These are phyloP conservation scores for Ecliptopera silaceata DNA, from an alignment of 2,888 invertebrate species.

Conservation along the genomic window DNA sequence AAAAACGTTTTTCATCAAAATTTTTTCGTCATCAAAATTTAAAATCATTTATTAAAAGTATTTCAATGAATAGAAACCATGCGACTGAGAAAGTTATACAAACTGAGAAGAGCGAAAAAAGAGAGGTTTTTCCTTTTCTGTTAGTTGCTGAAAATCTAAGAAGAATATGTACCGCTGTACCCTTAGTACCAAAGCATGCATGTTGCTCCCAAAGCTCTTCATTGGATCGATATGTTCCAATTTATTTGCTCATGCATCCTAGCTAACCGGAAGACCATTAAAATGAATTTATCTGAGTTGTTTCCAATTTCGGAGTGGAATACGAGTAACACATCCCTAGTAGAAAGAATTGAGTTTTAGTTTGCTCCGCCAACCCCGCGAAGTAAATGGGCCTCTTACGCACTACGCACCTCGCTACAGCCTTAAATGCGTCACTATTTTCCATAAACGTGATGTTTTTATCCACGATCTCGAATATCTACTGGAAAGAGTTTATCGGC, in stretches of 20 bases:
- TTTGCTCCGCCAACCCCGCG: constrained; percentile 49
- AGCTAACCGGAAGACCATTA: background rate
- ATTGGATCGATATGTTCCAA: background rate
- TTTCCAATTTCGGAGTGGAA: background rate
- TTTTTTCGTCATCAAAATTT: no score
- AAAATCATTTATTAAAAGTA: no score
- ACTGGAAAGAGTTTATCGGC: constrained; percentile 43
- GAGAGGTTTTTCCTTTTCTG: no score
- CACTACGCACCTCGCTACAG: constrained; percentile 51
- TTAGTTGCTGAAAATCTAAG: no score
- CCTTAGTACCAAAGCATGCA: no score
- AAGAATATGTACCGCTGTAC: no score
- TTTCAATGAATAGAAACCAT: no score
- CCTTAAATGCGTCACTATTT: constrained; percentile 60
- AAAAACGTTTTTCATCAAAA: no score
- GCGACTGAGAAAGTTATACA: background rate
- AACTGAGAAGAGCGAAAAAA: no score
- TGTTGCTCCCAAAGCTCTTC: background rate
- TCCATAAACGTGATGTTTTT: constrained; percentile 61
- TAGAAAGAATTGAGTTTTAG: constrained; percentile 58
- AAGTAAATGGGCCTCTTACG: constrained; percentile 54
- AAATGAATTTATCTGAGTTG: background rate
- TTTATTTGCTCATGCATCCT: background rate
- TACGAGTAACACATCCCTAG: constrained; percentile 12
- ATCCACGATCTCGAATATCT: constrained; percentile 52